Conservation (phyloP, 2,113 vertebrate genomes). For the Nycticryphes semicollaris region DNA sequence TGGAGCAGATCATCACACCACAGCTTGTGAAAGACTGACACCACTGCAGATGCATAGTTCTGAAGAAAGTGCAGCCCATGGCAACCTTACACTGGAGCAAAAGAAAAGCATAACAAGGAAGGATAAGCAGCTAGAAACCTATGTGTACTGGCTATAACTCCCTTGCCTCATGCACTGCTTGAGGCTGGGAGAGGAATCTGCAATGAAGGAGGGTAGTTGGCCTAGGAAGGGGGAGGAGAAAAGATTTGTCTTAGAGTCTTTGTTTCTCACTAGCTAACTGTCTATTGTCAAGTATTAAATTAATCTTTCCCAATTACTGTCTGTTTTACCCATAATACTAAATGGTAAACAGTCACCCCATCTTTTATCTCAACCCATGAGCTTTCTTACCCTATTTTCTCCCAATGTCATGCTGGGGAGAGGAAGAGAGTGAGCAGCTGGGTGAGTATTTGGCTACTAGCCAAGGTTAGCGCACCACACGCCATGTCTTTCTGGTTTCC, state of each 20-base stretch:
- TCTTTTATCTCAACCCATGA: not conserved
- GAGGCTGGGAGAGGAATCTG: not conserved
- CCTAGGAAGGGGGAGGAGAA: not conserved
- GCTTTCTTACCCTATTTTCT: not conserved
- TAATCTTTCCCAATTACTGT: not conserved
- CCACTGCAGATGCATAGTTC: not conserved
- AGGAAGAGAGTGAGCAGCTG: not conserved
- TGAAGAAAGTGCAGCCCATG: not conserved
- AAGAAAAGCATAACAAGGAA: not conserved
- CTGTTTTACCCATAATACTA: not conserved
- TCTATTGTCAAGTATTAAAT: not conserved
- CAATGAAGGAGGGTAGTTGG: not conserved
- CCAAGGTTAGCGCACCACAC: not conserved
- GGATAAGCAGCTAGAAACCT: not conserved
- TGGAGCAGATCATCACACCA: not conserved
- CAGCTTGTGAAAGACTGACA: accelerated
- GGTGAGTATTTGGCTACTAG: not conserved
- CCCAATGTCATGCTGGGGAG: not conserved
- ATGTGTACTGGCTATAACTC: not conserved
- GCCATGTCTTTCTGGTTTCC: not conserved
- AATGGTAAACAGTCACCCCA: not conserved
- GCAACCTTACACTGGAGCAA: accelerated
- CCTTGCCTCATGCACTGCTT: accelerated
- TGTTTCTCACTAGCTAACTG: not conserved
- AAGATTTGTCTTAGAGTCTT: not conserved